Percentiles rank a stretch among this genome's conserved stretches.
phyloP scores from a whole-genome alignment of 1,140 invertebrate species.

The Gonioctena quinquepunctata region DNA sequence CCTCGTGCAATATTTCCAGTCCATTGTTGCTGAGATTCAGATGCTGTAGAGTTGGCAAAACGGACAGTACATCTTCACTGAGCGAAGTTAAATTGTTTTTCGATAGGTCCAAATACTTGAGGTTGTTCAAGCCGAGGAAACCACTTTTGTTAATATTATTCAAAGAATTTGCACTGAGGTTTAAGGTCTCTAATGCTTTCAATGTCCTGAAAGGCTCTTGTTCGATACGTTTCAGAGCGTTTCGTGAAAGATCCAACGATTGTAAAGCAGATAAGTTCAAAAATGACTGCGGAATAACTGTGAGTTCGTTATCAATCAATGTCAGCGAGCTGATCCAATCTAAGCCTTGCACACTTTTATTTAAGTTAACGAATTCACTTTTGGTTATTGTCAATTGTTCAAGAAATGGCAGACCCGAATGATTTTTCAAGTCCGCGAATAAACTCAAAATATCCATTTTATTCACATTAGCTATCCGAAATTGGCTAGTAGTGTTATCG shows the following conservation, averaged over 20 bases:
- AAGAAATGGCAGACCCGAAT: conserved; percentile 18
- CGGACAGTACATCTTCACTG: conserved; percentile 61
- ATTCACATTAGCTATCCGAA: conserved; percentile 22
- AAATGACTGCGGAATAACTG: conserved; percentile 43
- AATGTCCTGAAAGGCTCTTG: conserved; percentile 47
- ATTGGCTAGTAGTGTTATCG: conserved; percentile 26
- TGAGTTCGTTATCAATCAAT: conserved; percentile 59
- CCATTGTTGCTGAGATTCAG: conserved; percentile 74
- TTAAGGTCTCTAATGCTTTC: conserved; percentile 57
- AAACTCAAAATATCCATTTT: conserved; percentile 12
- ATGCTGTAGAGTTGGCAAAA: conserved; percentile 66
- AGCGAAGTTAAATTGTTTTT: conserved; percentile 67
- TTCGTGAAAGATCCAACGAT: conserved; percentile 65
- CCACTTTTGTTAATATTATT: conserved; percentile 58
- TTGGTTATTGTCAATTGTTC: conserved; percentile 16
- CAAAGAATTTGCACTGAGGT: conserved; percentile 62
- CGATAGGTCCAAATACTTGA: conserved; percentile 66
- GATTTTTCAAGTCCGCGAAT: background rate
- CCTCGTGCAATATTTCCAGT: conserved; percentile 61
- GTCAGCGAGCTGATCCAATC: conserved; percentile 56
- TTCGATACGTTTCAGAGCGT: conserved; percentile 39
- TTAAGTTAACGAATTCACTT: conserved; percentile 24
- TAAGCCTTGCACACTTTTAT: conserved; percentile 55
- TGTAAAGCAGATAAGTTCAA: conserved; percentile 47
- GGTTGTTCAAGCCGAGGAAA: conserved; percentile 56